These are phyloP conservation scores for Micromesistius poutassou DNA, from an alignment of 2,797 vertebrate species.

Conservation along the genomic window DNA sequence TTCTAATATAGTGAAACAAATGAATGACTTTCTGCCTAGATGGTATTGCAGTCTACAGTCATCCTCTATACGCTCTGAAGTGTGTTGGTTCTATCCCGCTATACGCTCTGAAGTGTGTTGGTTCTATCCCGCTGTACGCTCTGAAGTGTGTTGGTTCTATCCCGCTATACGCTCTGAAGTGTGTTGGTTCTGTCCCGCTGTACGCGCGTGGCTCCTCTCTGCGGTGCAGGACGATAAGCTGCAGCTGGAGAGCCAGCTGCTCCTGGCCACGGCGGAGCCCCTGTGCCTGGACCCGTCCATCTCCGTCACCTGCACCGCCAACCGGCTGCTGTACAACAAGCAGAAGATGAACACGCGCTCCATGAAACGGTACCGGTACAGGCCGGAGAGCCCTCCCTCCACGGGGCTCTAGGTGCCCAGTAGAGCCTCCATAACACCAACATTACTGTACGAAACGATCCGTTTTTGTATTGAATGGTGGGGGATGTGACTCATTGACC, in stretches of 20 bases:
- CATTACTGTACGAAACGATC: too few species aligned
- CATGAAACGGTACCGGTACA: conserved; percentile 86
- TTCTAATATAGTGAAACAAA: neutral
- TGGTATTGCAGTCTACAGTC: too few species aligned
- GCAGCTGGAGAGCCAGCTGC: conserved; percentile 93
- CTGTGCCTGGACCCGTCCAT: conserved; percentile 96
- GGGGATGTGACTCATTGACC: too few species aligned
- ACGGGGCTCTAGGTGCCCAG: neutral
- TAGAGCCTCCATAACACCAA: neutral
- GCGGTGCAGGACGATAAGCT: conserved; percentile 89
- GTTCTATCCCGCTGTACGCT: too few species aligned
- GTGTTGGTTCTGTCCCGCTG: too few species aligned
- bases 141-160: too few species aligned
- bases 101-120: neutral
- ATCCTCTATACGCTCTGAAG: too few species aligned
- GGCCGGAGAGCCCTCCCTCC: neutral
- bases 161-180: too few species aligned
- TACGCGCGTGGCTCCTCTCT: too few species aligned
- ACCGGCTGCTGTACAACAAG: conserved; percentile 94
- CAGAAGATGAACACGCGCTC: conserved; percentile 97
- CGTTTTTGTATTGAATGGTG: too few species aligned
- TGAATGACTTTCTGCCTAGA: neutral
- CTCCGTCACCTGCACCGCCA: conserved; percentile 92
- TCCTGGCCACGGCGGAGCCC: conserved; percentile 94
- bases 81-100: too few species aligned